Evolutionary conservation across 2,113 vertebrate species (phyloP), one percentile per base, ranked within the genome.

Genomic region (Mungos mungo): DNA sequence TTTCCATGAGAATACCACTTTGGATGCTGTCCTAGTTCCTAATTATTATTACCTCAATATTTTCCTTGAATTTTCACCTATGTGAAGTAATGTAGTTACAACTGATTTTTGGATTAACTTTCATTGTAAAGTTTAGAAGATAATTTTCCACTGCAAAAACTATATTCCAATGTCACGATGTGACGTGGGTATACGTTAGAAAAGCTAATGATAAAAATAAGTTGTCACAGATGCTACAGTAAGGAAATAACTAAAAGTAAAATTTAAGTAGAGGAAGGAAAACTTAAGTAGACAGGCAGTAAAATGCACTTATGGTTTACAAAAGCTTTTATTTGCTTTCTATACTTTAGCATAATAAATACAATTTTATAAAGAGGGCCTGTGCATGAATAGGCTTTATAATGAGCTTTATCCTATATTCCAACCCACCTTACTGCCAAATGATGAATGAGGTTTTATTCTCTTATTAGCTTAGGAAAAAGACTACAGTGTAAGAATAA

Each of bases 11-110:
- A 98, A 97, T 85, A 96, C 41, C 31, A 96, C 97, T 98, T 98
- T 98, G 87, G 85, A 98, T 98, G 41, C 29, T 97, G 66, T 97
- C 65, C 90, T 98, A 93, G 12, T 95, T 97, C 80, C 83, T 97
- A 98, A 97, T 97, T 98, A 92, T 97, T 97, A 95, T 86, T 91
- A 96, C n/a, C 96, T 98, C 95, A 98, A 98, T 98, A 98, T 98
- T 99, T 98, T 96, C 80, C 41, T 97, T 98, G 88, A 86, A 89
- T 97, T 98, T 98, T 80, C 95, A 38, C 81, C 94, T 77, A 13
- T 96, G 35, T 77, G 80, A 98, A 98, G 98, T 54, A 97, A 91
- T 95, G 77, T 29, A 83, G 11, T 97, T 95, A 68, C 92, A 95
- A 94, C 47, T 97, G 96, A 97, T 96, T 97, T 96, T 97, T 94